Base-by-base conservation (phyloP, 2,113 vertebrate genomes). In the Sylvicapra grimmia region DNA sequence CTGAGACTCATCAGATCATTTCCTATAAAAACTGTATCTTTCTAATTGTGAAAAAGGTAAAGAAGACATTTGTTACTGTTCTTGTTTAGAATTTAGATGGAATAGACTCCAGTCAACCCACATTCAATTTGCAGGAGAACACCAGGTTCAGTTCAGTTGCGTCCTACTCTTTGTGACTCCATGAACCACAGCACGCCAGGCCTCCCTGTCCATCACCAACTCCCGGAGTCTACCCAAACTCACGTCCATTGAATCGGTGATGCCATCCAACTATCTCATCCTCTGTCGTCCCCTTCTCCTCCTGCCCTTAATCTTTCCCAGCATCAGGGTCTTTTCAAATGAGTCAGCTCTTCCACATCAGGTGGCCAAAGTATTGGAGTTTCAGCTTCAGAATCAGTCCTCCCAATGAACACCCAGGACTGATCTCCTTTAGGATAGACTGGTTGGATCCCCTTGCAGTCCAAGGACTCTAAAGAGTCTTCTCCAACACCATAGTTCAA, bases 31-130 rank as follows among this genome's bases (percentile, higher is more conserved):
- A 53, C n/a, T 0, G 0, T 7, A 51, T 36, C 75, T 92, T 93
- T 65, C 36, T 53, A 47, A 23, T 93, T 5, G 36, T 77, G 75
- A 93, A 92, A 65, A 93, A 98, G 96, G 96, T 86, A 75, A 94
- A 92, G 33, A 68, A 40, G 56, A 10, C 1, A 15, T 31, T 6
- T 44, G 14, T 72, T 36, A 31, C 51, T 27, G 1, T 31, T 18
- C 9, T 63, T 89, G 19, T 3, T 88, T 51, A 51, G 7, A 29
- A 47, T n/a, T 95, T 68, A 53, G 5, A 58, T 29, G 16, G 51
- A 68, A 31, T 54, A 44, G 5, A 14, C 8, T 5, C 54, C 47
- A 47, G 44, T 10, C 23, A 3, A 44, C 53, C 5, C 2, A 51
- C 1, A 40, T 7, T 40, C 25, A 6, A 11, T 79, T 44, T 44